Conservation (phyloP, 2,888 invertebrate species). For the Caenorhabditis sp. region DNA sequence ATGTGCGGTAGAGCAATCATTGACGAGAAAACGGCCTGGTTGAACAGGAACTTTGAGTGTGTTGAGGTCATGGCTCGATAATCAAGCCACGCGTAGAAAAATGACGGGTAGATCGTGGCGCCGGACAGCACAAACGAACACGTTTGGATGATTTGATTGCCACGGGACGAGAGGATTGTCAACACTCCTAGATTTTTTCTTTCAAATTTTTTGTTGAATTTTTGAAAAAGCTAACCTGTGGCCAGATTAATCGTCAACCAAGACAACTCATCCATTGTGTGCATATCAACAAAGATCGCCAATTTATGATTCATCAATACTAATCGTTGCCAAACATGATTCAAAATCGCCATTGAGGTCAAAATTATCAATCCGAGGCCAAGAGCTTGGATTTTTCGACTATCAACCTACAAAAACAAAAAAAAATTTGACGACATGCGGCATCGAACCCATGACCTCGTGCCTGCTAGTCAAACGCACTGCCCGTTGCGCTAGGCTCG, state of each 20-base stretch:
- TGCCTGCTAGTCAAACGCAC: too few species aligned
- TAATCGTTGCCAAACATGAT: conserved; percentile 32
- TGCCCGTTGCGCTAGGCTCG: too few species aligned
- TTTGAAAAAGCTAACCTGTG: conserved; percentile 10
- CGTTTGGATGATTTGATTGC: conserved; percentile 24
- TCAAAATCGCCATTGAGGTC: conserved; percentile 15
- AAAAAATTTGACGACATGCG: conserved; percentile 2
- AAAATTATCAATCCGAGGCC: conserved; percentile 29
- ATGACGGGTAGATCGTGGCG: conserved; percentile 36
- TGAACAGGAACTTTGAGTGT: conserved; percentile 17
- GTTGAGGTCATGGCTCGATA: conserved; percentile 34
- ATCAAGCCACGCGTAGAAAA: conserved; percentile 38
- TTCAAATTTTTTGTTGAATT: too few species aligned
- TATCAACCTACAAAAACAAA: conserved; percentile 26
- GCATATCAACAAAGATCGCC: conserved; percentile 36
- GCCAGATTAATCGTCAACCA: conserved; percentile 37
- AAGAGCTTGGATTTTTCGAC: conserved; percentile 27
- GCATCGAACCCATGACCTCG: too few species aligned
- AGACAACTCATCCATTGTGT: conserved; percentile 39
- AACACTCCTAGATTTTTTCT: conserved; percentile 16
- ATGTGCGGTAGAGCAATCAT: conserved; percentile 33
- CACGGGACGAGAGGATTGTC: conserved; percentile 17
- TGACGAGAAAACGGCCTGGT: conserved; percentile 18
- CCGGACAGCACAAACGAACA: conserved; percentile 24
- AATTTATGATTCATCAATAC: conserved; percentile 29